These are phyloP conservation scores for Sarcophaga subvicina DNA, from an alignment of 2,888 invertebrate genomes.

Conservation along the genomic window DNA sequence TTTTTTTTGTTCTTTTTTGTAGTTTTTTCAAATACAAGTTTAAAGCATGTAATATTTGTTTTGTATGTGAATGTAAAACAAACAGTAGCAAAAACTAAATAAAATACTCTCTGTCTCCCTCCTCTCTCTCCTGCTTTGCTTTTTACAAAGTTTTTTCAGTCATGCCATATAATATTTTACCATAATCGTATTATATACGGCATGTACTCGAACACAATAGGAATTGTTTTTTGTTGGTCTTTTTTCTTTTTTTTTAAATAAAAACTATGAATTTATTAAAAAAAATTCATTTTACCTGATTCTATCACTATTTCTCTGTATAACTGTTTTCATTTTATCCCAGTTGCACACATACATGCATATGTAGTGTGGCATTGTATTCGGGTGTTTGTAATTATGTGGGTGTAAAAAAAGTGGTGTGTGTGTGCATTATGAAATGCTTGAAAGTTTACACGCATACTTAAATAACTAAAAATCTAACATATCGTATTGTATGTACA, in stretches of 20 bases:
- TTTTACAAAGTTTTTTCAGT: slow-evolving; percentile 14
- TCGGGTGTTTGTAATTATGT: neutral
- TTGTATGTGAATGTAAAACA: neutral
- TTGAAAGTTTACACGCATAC: slow-evolving; percentile 65
- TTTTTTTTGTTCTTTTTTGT: neutral
- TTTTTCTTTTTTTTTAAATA: neutral
- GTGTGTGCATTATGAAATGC: slow-evolving; percentile 36
- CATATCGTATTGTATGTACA: neutral
- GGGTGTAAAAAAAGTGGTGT: slow-evolving; percentile 24
- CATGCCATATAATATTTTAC: slow-evolving; percentile 42
- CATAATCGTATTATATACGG: slow-evolving; percentile 63
- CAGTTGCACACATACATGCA: neutral
- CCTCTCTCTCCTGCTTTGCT: no score
- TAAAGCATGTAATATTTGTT: slow-evolving; percentile 8
- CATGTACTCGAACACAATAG: slow-evolving; percentile 42
- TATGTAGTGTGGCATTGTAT: neutral
- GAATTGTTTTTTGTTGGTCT: neutral
- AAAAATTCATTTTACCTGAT: slow-evolving; percentile 32
- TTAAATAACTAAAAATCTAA: slow-evolving; percentile 58
- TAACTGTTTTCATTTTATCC: neutral
- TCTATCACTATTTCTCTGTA: slow-evolving; percentile 21
- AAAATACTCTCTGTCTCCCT: neutral
- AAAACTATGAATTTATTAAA: slow-evolving; percentile 45
- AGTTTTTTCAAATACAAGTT: neutral
- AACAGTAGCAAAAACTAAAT: neutral